Conservation (phyloP, 2,797 vertebrate species). For the Pangasius mekongensis region DNA sequence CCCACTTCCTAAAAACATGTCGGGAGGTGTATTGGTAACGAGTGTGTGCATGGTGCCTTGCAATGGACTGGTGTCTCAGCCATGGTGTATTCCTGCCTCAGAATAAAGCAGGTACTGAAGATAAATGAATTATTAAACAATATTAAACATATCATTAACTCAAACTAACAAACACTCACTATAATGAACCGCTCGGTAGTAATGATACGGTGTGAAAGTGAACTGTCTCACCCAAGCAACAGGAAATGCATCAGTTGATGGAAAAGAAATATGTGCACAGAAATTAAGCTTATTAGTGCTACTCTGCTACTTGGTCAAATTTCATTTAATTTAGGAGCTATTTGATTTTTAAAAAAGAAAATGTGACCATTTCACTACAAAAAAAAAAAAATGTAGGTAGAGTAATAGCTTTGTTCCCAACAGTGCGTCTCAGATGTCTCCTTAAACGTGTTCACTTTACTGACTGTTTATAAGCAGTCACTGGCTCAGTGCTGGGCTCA, state of each 20-base stretch:
- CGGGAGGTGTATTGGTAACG: background rate
- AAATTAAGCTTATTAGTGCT: background rate
- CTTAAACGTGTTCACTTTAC: background rate
- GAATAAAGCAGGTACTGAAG: background rate
- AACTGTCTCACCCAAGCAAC: background rate
- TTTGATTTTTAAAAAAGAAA: background rate
- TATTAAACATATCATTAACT: background rate
- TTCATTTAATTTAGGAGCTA: background rate
- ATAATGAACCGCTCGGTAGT: background rate
- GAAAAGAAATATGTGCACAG: background rate
- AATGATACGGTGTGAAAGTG: background rate
- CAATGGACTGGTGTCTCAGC: background rate
- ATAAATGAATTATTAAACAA: background rate
- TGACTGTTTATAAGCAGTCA: background rate
- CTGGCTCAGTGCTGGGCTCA: too few species aligned
- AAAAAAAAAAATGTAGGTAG: background rate
- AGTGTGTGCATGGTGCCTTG: too few species aligned
- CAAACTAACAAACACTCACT: background rate
- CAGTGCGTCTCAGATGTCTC: background rate
- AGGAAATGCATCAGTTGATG: background rate
- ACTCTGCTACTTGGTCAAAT: background rate
- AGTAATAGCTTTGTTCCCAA: background rate
- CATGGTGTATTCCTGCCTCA: background rate
- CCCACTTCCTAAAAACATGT: background rate
- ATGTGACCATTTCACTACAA: background rate